Base-by-base conservation (phyloP, 2,888 invertebrate genomes). In the Chymomyza caudatula region DNA sequence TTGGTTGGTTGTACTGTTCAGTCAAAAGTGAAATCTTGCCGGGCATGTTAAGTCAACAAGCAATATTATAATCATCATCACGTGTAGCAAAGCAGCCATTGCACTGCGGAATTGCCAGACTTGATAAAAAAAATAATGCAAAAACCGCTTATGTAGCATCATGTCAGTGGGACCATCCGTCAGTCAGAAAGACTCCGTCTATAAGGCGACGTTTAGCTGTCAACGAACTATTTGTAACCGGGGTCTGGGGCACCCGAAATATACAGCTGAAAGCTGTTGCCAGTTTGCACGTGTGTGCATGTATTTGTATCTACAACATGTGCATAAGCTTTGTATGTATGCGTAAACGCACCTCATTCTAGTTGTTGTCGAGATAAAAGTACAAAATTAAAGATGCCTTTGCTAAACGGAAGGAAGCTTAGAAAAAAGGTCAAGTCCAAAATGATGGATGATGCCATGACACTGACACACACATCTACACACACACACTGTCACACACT, bases 361-460 rank as follows among this genome's bases (percentile, higher is more conserved):
- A 37, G n/a, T n/a, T n/a, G n/a, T n/a, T 63, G 58, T 51, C 63
- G 68, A 73, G 69, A 80, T 85, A 73, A 83, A 73, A 80, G 73
- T 77, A 72, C 60, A 76, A 85, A 77, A 87, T 81, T 82, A 76
- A 87, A 87, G 87, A 87, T 86, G 83, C 81, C 76, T 65, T 70
- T 71, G 73, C 80, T 85, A 87, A 86, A 75, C 81, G 77, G 76
- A 76, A 87, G 84, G 76, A 76, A 87, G 84, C 75, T 86, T 79
- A 72, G 71, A 71, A 89, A 89, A 90, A 90, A 90, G 90, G 90
- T 90, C 90, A 90, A 89, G 88, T 89, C 89, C 85, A 85, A 86
- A 89, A 88, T 90, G 90, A 90, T 90, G 89, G 90, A 90, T 90
- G 90, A 90, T 89, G 80, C 80, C 83, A 79, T 81, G 86, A 77